Evolutionary conservation across 2,888 invertebrate species (phyloP).

Genomic region (Drosophila dives): DNA sequence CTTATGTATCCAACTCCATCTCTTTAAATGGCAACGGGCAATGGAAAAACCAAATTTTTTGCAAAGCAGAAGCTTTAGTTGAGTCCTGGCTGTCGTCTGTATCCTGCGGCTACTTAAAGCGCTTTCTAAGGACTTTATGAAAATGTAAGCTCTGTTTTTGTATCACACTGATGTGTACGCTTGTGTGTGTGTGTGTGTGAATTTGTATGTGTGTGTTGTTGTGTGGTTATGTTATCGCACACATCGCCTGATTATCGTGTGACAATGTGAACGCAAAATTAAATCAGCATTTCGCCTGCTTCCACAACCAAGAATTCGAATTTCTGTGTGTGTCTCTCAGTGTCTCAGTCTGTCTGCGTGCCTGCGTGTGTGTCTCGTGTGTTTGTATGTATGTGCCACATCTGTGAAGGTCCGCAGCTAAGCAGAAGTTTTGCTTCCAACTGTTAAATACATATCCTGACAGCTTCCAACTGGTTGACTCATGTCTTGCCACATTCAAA

Average conservation of each 20-base stretch:
- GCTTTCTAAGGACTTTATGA: slow-evolving; percentile 28
- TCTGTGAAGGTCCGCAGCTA: slow-evolving; percentile 39
- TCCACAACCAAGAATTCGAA: slow-evolving; percentile 34
- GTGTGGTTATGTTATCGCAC: slow-evolving; percentile 51
- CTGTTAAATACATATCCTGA: slow-evolving; percentile 48
- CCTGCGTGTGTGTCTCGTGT: background rate
- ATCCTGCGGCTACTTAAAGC: slow-evolving; percentile 18
- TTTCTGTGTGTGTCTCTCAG: background rate
- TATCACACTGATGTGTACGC: background rate
- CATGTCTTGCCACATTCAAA: slow-evolving; percentile 15
- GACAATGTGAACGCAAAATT: slow-evolving; percentile 77
- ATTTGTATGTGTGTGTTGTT: background rate
- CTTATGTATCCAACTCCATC: background rate
- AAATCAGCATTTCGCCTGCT: slow-evolving; percentile 72
- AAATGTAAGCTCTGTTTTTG: slow-evolving; percentile 43
- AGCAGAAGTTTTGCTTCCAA: slow-evolving; percentile 43
- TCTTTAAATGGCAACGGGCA: background rate
- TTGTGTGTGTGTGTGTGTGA: slow-evolving; percentile 2
- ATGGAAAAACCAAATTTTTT: background rate
- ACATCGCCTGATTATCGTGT: slow-evolving; percentile 70
- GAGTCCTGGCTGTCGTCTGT: slow-evolving; percentile 1
- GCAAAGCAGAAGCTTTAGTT: background rate
- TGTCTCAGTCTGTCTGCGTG: background rate
- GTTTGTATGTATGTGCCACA: slow-evolving; percentile 2
- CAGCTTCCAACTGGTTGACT: slow-evolving; percentile 14